phyloP scores from a whole-genome alignment of 2,113 vertebrate species.

The Coturnix japonica region DNA sequence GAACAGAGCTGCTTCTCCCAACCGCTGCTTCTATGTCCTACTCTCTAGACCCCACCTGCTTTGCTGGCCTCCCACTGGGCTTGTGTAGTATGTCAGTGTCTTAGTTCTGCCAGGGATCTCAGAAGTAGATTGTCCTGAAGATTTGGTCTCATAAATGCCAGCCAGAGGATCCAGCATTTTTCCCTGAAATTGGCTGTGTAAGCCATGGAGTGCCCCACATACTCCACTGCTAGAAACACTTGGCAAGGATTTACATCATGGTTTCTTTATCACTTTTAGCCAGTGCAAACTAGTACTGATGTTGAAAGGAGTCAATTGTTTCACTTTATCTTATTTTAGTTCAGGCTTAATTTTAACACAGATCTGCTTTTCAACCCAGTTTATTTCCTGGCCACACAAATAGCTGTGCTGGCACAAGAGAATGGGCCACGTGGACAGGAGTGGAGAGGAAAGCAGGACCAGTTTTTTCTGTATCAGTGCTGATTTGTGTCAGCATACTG shows the following conservation, averaged over 20 bases:
- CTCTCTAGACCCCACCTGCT: neutral
- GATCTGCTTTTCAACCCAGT: neutral
- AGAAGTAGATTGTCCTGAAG: neutral
- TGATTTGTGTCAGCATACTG: neutral
- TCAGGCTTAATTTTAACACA: slow-evolving; percentile 1
- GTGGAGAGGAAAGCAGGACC: neutral
- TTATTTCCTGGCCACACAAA: neutral
- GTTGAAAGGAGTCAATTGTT: slow-evolving; percentile 10
- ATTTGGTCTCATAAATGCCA: neutral
- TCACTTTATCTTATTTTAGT: neutral
- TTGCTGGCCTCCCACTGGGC: neutral
- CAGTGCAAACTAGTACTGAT: neutral
- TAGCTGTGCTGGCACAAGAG: neutral
- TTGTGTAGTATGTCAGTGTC: neutral
- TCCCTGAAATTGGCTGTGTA: neutral
- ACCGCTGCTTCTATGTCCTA: neutral
- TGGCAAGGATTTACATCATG: neutral
- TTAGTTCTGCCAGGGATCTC: neutral
- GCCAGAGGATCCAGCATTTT: neutral
- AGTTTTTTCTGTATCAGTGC: neutral
- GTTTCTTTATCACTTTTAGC: neutral
- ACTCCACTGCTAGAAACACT: neutral
- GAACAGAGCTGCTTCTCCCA: neutral
- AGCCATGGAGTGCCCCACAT: neutral
- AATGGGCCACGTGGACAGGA: neutral